Base-by-base conservation (phyloP, 2,113 vertebrate genomes). In the Glaucidium brasilianum region DNA sequence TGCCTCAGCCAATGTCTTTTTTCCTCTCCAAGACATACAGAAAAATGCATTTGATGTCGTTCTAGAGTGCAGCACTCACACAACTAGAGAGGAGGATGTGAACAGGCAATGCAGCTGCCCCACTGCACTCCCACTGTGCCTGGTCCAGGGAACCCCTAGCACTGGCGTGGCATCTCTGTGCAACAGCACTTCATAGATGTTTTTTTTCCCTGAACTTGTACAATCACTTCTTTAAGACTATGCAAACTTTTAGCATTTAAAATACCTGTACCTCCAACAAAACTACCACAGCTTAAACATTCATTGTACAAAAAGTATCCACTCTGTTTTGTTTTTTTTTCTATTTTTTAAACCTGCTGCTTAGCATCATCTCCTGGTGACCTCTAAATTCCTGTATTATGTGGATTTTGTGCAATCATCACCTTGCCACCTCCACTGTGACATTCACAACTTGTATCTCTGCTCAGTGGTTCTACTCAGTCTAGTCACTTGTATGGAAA, bases 101-200 rank as follows among this genome's bases (percentile, higher is more conserved):
- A 59, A n/a, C 17, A 60, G 43, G 35, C 35, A 32, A 22, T 19
- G 27, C 7, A 58, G 26, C 49, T 83, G 60, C 29, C 41, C 20
- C 12, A 29, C 11, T 23, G 49, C 37, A 8, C 12, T 89, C 15
- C 12, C 3, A 17, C n/a, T 2, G 0, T 6, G 4, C 34, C 63
- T 63, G 19, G 14, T 35, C 27, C 52, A 71, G 41, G 27, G 15
- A 72, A 41, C 3, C 13, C 16, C 23, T 12, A 12, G 27, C 18
- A 30, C 10, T 26, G 26, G 11, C 14, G 8, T 37, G 47, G 29
- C 32, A 72, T 14, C 45, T 34, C 22, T 66, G 25, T 23, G 20
- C 62, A 73, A 47, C 12, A 64, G 43, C 13, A 17, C 12, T 21
- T 37, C 41, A 68, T 6, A 59, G 39, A 16, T 15, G 71, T 86